Evolutionary conservation across 2,888 invertebrate genomes (phyloP).

Genomic region (Copidosoma aretas): DNA sequence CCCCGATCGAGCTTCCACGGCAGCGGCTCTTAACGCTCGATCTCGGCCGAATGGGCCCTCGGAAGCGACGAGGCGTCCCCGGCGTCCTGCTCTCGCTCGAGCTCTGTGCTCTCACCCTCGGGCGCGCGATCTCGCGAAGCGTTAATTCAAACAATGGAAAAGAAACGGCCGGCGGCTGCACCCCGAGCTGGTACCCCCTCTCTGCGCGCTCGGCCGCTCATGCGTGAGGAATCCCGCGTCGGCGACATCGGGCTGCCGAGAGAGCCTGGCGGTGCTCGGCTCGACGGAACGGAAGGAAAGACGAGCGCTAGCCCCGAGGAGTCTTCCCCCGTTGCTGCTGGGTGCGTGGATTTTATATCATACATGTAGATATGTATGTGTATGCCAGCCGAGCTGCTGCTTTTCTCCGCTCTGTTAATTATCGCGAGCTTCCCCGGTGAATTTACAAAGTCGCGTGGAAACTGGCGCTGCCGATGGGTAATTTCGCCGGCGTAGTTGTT

Average conservation of each 20-base stretch:
- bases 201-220: conserved; percentile 41
- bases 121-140: conserved; percentile 4
- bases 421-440: conserved; percentile 50
- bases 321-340: too few species aligned
- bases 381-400: neutral
- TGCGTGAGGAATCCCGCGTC: conserved; percentile 51
- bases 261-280: neutral
- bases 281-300: neutral
- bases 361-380: too few species aligned
- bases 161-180: neutral
- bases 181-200: too few species aligned
- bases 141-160: conserved; percentile 13
- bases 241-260: conserved; percentile 40
- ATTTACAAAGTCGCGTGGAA: too few species aligned
- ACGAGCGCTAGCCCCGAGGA: too few species aligned
- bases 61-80: neutral
- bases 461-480: too few species aligned
- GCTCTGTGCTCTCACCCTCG: neutral
- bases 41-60: neutral
- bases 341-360: neutral
- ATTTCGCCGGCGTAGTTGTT: too few species aligned
- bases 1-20: neutral
- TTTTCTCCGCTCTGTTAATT: conserved; percentile 52
- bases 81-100: neutral
- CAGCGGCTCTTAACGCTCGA: neutral